Evolutionary conservation across 2,797 vertebrate genomes (phyloP).

Genomic region (Malacoraja senta): DNA sequence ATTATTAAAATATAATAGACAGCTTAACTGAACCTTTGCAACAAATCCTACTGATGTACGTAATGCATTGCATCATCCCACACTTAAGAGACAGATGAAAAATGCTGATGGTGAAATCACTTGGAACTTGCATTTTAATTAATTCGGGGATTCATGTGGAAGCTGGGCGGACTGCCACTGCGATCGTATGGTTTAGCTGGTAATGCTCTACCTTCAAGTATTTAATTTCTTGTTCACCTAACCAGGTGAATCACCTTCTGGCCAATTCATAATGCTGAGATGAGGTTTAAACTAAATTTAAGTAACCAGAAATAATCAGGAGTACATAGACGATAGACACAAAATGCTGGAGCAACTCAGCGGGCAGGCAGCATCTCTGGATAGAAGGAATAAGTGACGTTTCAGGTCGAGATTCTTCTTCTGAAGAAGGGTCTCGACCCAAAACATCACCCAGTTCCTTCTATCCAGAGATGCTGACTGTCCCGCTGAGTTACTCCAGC

Average conservation of each 20-base stretch:
- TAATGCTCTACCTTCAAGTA: neutral
- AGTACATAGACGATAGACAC: neutral
- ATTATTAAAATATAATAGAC: slow-evolving; percentile 27
- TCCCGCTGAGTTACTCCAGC: too few relatives aligned
- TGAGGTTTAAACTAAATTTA: neutral
- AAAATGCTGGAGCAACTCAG: too few relatives aligned
- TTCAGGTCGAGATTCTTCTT: too few relatives aligned
- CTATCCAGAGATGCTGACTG: too few relatives aligned
- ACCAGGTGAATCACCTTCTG: neutral
- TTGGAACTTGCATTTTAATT: neutral
- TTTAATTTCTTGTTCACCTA: neutral
- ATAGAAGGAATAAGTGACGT: too few relatives aligned
- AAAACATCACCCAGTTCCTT: too few relatives aligned
- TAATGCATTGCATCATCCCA: neutral
- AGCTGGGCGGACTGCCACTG: neutral
- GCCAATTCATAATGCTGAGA: neutral
- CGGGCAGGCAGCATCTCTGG: too few relatives aligned
- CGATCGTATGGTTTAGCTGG: neutral
- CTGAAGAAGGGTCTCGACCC: too few relatives aligned
- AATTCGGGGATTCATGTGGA: neutral
- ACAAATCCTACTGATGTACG: slow-evolving; percentile 3
- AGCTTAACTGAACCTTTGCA: neutral
- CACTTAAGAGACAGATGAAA: slow-evolving; percentile 17
- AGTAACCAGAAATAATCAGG: neutral
- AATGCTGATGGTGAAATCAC: slow-evolving; percentile 5